Conservation (phyloP, 2,888 invertebrate genomes). For the Agriotes lineatus region DNA sequence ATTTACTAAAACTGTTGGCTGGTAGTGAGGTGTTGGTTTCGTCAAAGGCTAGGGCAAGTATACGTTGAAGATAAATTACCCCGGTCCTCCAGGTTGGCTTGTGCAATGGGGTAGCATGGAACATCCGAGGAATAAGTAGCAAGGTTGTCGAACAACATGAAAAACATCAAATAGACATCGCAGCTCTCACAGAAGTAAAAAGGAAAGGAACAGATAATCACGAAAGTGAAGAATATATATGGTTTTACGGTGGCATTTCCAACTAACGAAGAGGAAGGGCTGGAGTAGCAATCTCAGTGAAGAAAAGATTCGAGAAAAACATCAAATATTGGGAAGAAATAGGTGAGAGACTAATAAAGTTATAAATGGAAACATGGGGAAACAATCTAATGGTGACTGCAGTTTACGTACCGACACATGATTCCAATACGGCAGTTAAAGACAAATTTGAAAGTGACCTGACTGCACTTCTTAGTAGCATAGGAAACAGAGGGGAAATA, state of each 20-base stretch:
- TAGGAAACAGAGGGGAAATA: slow-evolving; percentile 9
- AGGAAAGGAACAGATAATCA: background rate
- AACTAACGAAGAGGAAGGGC: background rate
- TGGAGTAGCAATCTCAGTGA: background rate
- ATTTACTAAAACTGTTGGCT: no score
- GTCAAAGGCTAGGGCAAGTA: no score
- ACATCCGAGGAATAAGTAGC: background rate
- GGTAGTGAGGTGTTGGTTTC: no score
- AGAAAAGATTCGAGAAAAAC: background rate
- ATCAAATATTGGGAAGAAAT: slow-evolving; percentile 8
- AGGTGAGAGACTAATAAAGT: background rate
- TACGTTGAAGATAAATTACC: no score
- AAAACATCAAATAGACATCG: background rate
- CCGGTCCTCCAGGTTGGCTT: no score
- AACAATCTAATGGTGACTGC: background rate
- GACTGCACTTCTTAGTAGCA: background rate
- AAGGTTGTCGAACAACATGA: background rate
- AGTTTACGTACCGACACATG: slow-evolving; percentile 14
- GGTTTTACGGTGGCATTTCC: background rate
- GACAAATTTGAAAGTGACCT: background rate
- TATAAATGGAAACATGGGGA: slow-evolving; percentile 1
- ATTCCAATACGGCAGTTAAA: slow-evolving; percentile 1
- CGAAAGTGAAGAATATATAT: background rate
- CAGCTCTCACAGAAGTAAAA: background rate
- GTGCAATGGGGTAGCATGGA: no score